Evolutionary conservation across 2,113 vertebrate species (phyloP), one percentile per base, ranked within the genome.

Genomic region (Coracopsis vasa): DNA sequence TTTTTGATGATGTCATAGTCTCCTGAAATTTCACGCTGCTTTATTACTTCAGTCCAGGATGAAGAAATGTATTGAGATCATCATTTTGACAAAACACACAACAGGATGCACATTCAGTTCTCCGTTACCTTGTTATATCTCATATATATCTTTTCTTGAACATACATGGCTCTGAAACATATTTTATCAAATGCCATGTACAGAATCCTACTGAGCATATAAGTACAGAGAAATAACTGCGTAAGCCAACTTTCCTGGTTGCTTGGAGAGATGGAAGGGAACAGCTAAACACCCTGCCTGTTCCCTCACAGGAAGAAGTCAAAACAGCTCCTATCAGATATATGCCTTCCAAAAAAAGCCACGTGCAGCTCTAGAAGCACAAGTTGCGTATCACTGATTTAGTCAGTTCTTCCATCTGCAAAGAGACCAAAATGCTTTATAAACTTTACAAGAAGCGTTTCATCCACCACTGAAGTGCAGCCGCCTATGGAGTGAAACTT

Each of bases 401-500:
- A 97, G 94, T 95, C 93, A 96, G 87, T 95, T 93, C 93, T 96
- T 97, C 96, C 88, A 96, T 95, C 94, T 95, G 95, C 89, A 97
- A 91, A 90, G 84, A 96, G 54, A 88, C 90, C 67, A 87, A 94
- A 95, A 95, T 94, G 74, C 94, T 94, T 95, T 95, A 90, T 78
- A 92, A 96, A 95, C 85, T 97, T 96, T 96, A 95, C 60, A 96
- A 86, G 87, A 92, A 92, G 73, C n/a, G 79, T 94, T 94, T 93
- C 77, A 91, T 91, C 91, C 88, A 81, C 80, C 80, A 78, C 88
- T 91, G 93, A 97, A 97, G 87, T 91, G 86, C 86, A 96, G 86
- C 71, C 39, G 80, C 88, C 86, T 93, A 80, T 92, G 74, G 56
- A 96, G 54, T 1, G 29, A 96, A 97, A 95, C 84, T 95, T 95